Conservation (phyloP, 2,797 vertebrate species). For the Melanotaenia pygmaea region DNA sequence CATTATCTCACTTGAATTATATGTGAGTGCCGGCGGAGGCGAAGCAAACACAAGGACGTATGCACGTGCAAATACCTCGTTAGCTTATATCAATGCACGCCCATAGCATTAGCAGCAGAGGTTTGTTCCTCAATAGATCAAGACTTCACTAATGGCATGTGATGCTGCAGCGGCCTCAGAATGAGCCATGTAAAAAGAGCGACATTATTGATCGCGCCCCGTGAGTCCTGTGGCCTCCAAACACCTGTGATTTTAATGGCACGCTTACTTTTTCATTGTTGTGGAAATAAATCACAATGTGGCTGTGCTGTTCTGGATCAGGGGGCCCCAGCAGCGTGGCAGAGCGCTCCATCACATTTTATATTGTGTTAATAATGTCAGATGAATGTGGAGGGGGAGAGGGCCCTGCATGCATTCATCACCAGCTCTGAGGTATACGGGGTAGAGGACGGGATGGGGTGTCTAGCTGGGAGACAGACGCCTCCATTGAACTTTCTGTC, state of each 20-base stretch:
- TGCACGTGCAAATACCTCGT: slow-evolving; percentile 57
- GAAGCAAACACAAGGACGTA: slow-evolving; percentile 67
- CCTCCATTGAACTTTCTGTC: slow-evolving; percentile 81
- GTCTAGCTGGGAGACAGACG: slow-evolving; percentile 74
- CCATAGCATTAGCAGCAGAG: slow-evolving; percentile 57
- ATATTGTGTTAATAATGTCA: slow-evolving; percentile 83
- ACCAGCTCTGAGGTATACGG: slow-evolving; percentile 60
- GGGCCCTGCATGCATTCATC: slow-evolving; percentile 73
- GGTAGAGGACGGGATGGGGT: slow-evolving; percentile 64
- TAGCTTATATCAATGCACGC: slow-evolving; percentile 51
- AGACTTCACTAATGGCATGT: slow-evolving; percentile 78
- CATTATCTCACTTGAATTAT: slow-evolving; percentile 83
- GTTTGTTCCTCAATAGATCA: slow-evolving; percentile 72
- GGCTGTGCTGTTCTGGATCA: slow-evolving; percentile 46
- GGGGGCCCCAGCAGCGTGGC: slow-evolving; percentile 48
- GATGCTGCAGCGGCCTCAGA: slow-evolving; percentile 78
- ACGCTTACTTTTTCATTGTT: slow-evolving; percentile 82
- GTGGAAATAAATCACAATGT: slow-evolving; percentile 78
- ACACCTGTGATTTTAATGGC: slow-evolving; percentile 84
- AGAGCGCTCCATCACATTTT: slow-evolving; percentile 82
- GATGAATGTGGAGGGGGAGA: slow-evolving; percentile 65
- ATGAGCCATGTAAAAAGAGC: slow-evolving; percentile 79
- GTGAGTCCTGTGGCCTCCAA: slow-evolving; percentile 72
- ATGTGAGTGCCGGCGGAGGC: slow-evolving; percentile 70
- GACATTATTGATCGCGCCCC: slow-evolving; percentile 81